These are phyloP conservation scores for Seira ritae DNA, from an alignment of 2,888 invertebrate species.

Conservation along the genomic window DNA sequence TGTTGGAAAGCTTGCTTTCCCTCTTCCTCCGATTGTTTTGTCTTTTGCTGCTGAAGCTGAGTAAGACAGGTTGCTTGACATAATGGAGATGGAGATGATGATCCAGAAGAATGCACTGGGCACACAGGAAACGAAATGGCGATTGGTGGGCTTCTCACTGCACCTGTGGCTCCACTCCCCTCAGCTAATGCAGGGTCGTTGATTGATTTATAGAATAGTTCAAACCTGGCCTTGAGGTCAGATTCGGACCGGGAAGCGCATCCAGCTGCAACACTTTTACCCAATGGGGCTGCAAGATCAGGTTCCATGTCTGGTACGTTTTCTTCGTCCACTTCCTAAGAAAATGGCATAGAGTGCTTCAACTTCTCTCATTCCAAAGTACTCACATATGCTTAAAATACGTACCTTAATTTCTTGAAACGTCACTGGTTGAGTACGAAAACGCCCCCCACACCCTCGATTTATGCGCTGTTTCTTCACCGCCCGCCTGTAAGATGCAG, in stretches of 20 bases:
- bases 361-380: background rate
- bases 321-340: slow-evolving; percentile 84
- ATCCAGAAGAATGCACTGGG: slow-evolving; percentile 45
- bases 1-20: background rate
- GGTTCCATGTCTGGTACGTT: slow-evolving; percentile 76
- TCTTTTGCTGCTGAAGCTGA: slow-evolving; percentile 11
- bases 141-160: slow-evolving; percentile 50
- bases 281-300: slow-evolving; percentile 64
- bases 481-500: slow-evolving; percentile 75
- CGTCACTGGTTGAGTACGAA: slow-evolving; percentile 83
- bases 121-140: slow-evolving; percentile 59
- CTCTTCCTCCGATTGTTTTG: background rate
- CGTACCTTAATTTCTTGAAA: slow-evolving; percentile 85
- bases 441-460: slow-evolving; percentile 74
- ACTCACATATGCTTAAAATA: too few species aligned
- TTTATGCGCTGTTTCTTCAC: slow-evolving; percentile 79
- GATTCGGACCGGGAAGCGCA: slow-evolving; percentile 77
- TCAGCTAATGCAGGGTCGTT: slow-evolving; percentile 47
- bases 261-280: slow-evolving; percentile 40
- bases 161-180: background rate
- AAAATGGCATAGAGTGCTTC: background rate
- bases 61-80: slow-evolving; percentile 53
- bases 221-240: slow-evolving; percentile 79
- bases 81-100: slow-evolving; percentile 34
- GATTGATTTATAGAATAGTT: slow-evolving; percentile 77